Percentiles rank a stretch among this genome's conserved stretches.
These are phyloP conservation scores for Mesocentrotus franciscanus DNA, from an alignment of 53 echinoderm and acorn worm genomes.

Conservation along the genomic window DNA sequence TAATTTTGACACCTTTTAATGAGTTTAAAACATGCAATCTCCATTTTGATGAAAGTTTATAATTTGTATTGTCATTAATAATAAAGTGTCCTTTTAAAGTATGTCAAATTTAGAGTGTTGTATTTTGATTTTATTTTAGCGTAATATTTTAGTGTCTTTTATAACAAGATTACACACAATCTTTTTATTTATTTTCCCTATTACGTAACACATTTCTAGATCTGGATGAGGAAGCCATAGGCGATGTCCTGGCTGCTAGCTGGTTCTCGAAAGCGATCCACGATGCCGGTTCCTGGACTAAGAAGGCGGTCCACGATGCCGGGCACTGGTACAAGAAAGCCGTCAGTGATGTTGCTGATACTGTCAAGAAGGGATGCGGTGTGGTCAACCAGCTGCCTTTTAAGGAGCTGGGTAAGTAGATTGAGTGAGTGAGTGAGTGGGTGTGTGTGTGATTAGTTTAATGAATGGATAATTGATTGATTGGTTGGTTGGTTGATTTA, in stretches of 20 bases:
- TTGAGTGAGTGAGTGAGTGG: neutral
- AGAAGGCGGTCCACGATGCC: neutral
- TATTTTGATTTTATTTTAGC: too few species aligned
- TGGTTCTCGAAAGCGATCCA: neutral
- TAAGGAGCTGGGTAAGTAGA: neutral
- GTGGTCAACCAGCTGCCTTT: neutral
- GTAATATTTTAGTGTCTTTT: too few species aligned
- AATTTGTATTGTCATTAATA: too few species aligned
- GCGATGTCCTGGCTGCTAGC: neutral
- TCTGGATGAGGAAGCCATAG: neutral
- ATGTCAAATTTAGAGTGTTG: too few species aligned
- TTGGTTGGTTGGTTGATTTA: too few species aligned
- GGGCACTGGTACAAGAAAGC: neutral
- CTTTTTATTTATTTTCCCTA: neutral
- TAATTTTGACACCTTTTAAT: neutral
- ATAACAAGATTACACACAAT: neutral
- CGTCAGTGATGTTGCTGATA: neutral
- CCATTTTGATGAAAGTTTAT: too few species aligned
- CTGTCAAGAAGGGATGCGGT: neutral
- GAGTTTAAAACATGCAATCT: too few species aligned
- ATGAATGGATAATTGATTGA: too few species aligned
- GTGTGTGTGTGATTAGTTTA: neutral
- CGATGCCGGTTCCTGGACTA: neutral
- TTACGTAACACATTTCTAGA: neutral
- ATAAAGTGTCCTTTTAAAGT: neutral